Base-by-base conservation (phyloP, 37 sponge, comb jelly and placozoan species). In the Tethya wilhelma region DNA sequence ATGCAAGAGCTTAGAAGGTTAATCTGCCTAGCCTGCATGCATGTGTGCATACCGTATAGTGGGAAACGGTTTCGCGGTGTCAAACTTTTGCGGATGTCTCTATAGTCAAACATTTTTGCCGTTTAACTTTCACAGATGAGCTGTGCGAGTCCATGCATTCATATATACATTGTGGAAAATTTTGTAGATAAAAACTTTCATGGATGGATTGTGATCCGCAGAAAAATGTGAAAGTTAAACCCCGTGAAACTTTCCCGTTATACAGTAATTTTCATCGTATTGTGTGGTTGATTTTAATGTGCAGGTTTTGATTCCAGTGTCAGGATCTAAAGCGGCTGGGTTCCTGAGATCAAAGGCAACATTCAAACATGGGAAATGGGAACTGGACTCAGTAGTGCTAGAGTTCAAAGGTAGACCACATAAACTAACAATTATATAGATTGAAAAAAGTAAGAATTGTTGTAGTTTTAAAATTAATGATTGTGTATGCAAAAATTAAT, bases 261-360 rank as follows among this genome's bases (percentile, higher is more conserved):
- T n/a, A 14, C 53, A 19, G 14, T 19, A 49, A 49, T 19, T 49
- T 49, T 19, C 9, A 14, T 49, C 14, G 53, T 19, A 49, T 19
- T 19, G 53, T 19, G 9, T 49, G 53, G 9, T 49, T 49, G 4
- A 19, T 41, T 26, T 77, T 22, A n/a, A n/a, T n/a, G n/a, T 59
- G 31, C 53, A 91, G 92, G 59, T 91, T 25, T 56, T 86, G 73
- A 91, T 91, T 71, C 91, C 91, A 71, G 91, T 90, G 12, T 34
- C 56, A 69, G 91, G 91, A 31, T 67, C 44, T 28, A 85, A 59
- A 64, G 38, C 68, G 40, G 58, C 82, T 40, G 92, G 87, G 0
- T 43, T 80, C n/a, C 38, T 91, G 25, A 65, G 77, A 43, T 79
- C 92, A 19, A 37, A 53, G 20, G 83, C 86, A 20, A 45, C 34